These are phyloP conservation scores for Sylvilagus bachmani DNA, from an alignment of 2,113 vertebrate species.

Conservation along the genomic window DNA sequence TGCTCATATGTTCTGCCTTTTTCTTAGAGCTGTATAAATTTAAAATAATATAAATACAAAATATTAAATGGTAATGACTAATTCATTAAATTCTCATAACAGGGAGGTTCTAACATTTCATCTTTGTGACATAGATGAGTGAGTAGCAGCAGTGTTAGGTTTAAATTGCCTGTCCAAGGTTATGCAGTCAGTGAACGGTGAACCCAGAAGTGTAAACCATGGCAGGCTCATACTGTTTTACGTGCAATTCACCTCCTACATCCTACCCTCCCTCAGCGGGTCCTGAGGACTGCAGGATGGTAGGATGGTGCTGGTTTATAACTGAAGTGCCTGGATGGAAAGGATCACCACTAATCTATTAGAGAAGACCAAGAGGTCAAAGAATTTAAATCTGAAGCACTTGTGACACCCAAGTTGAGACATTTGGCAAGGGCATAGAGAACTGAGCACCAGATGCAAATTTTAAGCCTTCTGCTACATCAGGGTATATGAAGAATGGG, in stretches of 20 bases:
- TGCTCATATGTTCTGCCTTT: not conserved
- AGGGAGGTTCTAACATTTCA: not conserved
- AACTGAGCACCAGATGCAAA: not conserved
- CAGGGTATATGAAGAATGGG: not conserved
- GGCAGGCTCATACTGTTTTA: rapidly evolving
- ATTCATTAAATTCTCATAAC: not conserved
- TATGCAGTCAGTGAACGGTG: too few relatives aligned
- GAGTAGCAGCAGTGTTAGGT: not conserved
- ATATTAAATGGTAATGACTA: too few relatives aligned
- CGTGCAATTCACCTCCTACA: rapidly evolving
- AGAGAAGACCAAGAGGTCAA: not conserved
- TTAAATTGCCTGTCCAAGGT: not conserved
- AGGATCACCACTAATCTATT: not conserved
- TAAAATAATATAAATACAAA: not conserved
- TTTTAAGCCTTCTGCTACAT: not conserved
- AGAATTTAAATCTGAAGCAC: not conserved
- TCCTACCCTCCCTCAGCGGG: rapidly evolving
- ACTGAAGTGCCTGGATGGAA: not conserved
- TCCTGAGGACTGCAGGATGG: not conserved
- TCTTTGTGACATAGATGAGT: not conserved
- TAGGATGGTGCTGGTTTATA: not conserved
- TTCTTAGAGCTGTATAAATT: not conserved
- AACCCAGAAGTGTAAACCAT: not conserved
- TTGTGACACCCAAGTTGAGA: not conserved
- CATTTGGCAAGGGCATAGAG: not conserved